Conservation (phyloP, 2,113 vertebrate species). For the Hydropotes inermis region DNA sequence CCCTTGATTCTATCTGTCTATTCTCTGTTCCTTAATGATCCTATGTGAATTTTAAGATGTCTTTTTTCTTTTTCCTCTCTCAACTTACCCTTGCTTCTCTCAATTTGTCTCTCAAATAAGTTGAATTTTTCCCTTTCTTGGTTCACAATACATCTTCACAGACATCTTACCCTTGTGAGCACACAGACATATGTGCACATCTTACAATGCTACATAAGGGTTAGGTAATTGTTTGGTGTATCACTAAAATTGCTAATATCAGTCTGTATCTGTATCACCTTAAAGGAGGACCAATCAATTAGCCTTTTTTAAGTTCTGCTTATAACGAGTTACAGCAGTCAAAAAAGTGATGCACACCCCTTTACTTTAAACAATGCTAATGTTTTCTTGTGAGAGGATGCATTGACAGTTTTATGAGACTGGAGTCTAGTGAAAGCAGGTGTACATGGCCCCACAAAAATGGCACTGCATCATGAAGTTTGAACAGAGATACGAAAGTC, state of each 20-base stretch:
- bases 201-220: background rate
- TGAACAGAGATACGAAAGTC: background rate
- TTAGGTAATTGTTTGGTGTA: background rate
- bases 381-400: background rate
- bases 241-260: background rate
- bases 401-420: constrained; percentile 39
- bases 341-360: background rate
- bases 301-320: constrained; percentile 37
- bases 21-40: background rate
- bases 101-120: background rate
- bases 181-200: background rate
- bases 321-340: background rate
- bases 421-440: constrained; percentile 37
- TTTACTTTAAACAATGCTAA: constrained; percentile 42
- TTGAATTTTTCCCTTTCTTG: background rate
- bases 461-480: background rate
- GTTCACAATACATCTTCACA: background rate
- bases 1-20: background rate
- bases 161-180: background rate
- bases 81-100: background rate
- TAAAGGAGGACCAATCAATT: constrained; percentile 37
- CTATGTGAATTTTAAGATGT: background rate
- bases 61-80: background rate
- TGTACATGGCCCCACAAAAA: constrained; percentile 7
- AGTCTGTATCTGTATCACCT: background rate